These are phyloP conservation scores for Helostoma temminkii DNA, from an alignment of 2,797 vertebrate species.

Conservation along the genomic window DNA sequence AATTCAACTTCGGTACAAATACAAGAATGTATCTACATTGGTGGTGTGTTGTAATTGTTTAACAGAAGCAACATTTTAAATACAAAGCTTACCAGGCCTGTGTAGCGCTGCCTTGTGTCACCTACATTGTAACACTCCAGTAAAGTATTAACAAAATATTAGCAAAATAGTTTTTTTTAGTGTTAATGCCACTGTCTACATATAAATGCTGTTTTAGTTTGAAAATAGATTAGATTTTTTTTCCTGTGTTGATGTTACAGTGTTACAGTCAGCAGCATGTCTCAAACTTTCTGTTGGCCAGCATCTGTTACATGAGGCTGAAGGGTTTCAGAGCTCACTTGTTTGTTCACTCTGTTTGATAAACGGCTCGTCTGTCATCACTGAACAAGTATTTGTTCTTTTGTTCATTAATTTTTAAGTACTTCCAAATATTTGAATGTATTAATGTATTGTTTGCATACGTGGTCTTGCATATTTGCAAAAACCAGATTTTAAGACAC, in stretches of 20 bases:
- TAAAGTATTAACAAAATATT: conserved; percentile 79
- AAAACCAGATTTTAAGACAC: not conserved
- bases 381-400: conserved; percentile 1
- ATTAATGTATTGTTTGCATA: conserved; percentile 37
- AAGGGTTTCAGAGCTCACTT: not conserved
- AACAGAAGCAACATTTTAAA: not conserved
- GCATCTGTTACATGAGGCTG: not conserved
- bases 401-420: not conserved
- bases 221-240: conserved; percentile 1
- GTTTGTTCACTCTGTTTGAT: conserved; percentile 7
- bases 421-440: conserved; percentile 58
- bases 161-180: conserved; percentile 41
- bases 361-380: not conserved
- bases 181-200: conserved; percentile 59
- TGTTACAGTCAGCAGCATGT: conserved; percentile 49
- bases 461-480: not conserved
- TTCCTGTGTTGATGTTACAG: conserved; percentile 37
- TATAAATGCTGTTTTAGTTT: conserved; percentile 33
- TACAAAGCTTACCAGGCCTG: not conserved
- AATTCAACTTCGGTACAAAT: conserved; percentile 9
- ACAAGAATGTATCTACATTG: conserved; percentile 20
- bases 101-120: conserved; percentile 46
- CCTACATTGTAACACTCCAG: conserved; percentile 49
- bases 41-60: not conserved
- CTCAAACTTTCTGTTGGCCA: conserved; percentile 1